A percentile compares a stretch with the other conserved stretches of the same genome.
Evolutionary conservation across 2,888 invertebrate genomes (phyloP).

Genomic region (Adelognathus sp.): DNA sequence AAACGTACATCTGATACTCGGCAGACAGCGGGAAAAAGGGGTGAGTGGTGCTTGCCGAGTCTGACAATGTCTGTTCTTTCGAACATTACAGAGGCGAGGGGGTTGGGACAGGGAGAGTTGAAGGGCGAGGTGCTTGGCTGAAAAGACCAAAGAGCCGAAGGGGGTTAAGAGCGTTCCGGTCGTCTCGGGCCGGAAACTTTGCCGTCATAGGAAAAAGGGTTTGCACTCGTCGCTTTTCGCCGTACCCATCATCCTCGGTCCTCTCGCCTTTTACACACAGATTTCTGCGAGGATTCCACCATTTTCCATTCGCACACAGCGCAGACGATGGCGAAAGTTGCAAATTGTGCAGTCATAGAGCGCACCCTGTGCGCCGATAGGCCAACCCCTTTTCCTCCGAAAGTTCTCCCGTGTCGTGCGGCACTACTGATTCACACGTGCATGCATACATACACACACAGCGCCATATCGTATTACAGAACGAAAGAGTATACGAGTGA

Average conservation of each 20-base stretch:
- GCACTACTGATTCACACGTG: conserved; percentile 1
- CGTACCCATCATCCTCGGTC: conserved; percentile 52
- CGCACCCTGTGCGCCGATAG: conserved; percentile 73
- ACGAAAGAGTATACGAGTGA: conserved; percentile 1
- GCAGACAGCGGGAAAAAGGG: conserved; percentile 15
- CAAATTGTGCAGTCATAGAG: conserved; percentile 74
- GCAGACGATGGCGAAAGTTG: conserved; percentile 75
- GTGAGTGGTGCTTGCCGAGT: conserved; percentile 33
- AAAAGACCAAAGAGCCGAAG: conserved; percentile 31
- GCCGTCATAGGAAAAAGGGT: conserved; percentile 71
- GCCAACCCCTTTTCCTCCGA: conserved; percentile 62
- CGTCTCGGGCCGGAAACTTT: conserved; percentile 64
- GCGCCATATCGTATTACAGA: not conserved
- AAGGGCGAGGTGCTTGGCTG: conserved; percentile 36
- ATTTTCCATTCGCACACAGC: conserved; percentile 73
- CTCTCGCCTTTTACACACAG: no score
- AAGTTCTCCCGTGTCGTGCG: conserved; percentile 21
- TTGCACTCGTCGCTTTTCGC: conserved; percentile 57
- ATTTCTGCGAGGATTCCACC: conserved; percentile 65
- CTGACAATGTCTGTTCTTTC: conserved; percentile 7
- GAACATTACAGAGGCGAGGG: not conserved
- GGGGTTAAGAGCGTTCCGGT: conserved; percentile 58
- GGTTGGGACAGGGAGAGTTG: conserved; percentile 22
- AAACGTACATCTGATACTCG: not conserved
- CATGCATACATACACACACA: conserved; percentile 2